A percentile compares a stretch with the other conserved stretches of the same genome.
Conservation (phyloP, 2,888 invertebrate genomes). For the Cynaeus angustus region DNA sequence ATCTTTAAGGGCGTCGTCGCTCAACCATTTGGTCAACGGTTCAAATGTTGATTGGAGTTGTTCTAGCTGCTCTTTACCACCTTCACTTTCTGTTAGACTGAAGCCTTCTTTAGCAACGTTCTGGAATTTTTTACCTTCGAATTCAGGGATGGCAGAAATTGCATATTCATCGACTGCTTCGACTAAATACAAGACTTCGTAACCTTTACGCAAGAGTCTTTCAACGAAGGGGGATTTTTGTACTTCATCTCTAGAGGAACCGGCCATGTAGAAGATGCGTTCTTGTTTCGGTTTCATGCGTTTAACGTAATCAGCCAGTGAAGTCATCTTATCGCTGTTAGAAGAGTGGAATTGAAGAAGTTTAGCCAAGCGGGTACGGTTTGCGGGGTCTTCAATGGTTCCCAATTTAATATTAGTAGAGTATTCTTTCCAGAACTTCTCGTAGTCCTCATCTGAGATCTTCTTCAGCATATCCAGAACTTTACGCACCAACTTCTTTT, state of each 20-base stretch:
- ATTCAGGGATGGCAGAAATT: conserved; percentile 96
- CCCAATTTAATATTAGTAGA: conserved; percentile 91
- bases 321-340: conserved; percentile 78
- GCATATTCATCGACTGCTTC: conserved; percentile 99
- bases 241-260: conserved; percentile 89
- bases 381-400: conserved; percentile 97
- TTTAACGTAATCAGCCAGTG: conserved; percentile 90
- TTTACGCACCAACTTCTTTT: conserved; percentile 98
- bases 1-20: conserved; percentile 85
- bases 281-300: conserved; percentile 97
- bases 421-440: conserved; percentile 99
- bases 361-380: conserved; percentile 96
- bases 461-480: conserved; percentile 98
- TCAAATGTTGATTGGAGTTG: conserved; percentile 86
- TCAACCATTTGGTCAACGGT: conserved; percentile 93
- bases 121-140: conserved; percentile 99
- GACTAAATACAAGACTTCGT: conserved; percentile 94
- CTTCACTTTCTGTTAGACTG: conserved; percentile 83
- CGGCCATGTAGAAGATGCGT: conserved; percentile 97
- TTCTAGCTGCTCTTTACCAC: conserved; percentile 84
- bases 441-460: conserved; percentile 90
- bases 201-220: conserved; percentile 91
- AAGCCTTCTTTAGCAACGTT: conserved; percentile 99
- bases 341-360: conserved; percentile 94
- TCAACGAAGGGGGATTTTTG: conserved; percentile 96